Evolutionary conservation across 1,140 invertebrate species (phyloP), one percentile per base, ranked within the genome.

Genomic region (Drosophila lowei): DNA sequence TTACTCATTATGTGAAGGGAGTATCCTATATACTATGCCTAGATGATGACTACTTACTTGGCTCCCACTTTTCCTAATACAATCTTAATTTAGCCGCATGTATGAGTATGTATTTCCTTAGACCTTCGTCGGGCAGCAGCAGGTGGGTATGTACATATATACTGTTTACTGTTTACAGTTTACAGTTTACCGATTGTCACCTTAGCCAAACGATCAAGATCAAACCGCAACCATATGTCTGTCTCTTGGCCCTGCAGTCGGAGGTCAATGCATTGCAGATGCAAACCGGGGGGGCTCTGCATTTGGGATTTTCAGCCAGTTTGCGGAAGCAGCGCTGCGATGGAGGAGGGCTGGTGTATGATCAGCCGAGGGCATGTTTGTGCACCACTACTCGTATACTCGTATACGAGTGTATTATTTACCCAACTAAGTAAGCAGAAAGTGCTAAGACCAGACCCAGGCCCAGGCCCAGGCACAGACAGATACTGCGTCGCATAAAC

Each of bases 371-470:
- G 56, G 56, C 53, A 25, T 48, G 30, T 61, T 77, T 38, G 30
- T 15, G 8, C 30, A 30, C 30, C 8, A 9, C 2, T 30, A 30
- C 3, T 9, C 28, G 7, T 30, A 30, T 30, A 0, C 30, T 18
- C 41, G 58, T 18, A 18, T 18, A 18, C n/a, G n/a, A n/a, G 1
- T 18, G 18, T 2, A 18, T 30, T 81, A 48, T 84, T 84, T 75
- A 70, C 55, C 41, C 54, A 78, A 74, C 64, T 59, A 64, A 78
- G 79, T 71, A 84, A 83, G 67, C 72, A 84, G 75, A 62, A 61
- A 79, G 49, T 52, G 44, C 28, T 60, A 18, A 62, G 53, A 47
- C 54, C 13, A 38, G 41, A 41, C 44, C 44, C 46, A 38, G 34
- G 34, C 34, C 3, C 23, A 25, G 16, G 53, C 16, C 18, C 30